Conservation (phyloP, 2,888 invertebrate genomes). For the Tetranychus truncatus region DNA sequence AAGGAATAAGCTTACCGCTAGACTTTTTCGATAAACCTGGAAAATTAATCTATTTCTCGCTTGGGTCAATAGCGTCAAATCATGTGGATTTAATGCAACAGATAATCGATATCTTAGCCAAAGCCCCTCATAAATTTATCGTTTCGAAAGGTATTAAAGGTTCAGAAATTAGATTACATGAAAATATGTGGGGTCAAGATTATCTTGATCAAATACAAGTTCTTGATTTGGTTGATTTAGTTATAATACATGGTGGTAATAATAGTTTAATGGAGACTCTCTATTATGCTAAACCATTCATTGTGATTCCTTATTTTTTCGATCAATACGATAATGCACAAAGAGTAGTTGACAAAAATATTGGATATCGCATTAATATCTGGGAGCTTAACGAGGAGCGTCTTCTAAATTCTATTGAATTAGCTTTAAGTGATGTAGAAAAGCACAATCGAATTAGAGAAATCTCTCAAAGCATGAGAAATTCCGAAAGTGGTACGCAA, state of each 20-base stretch:
- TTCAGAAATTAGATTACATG: neutral
- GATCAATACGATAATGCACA: conserved; percentile 19
- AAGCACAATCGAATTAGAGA: neutral
- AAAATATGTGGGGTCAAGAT: conserved; percentile 13
- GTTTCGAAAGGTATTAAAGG: conserved; percentile 15
- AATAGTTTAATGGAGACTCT: conserved; percentile 15
- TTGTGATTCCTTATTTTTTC: neutral
- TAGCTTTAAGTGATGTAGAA: neutral
- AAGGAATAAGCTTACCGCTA: neutral
- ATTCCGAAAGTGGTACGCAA: neutral
- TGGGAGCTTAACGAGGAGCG: neutral
- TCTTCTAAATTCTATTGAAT: neutral
- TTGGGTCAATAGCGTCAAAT: neutral
- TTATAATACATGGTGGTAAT: conserved; percentile 20
- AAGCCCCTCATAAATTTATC: conserved; percentile 14
- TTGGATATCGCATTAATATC: neutral
- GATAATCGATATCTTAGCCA: conserved; percentile 9
- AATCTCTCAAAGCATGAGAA: neutral
- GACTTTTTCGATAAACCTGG: neutral
- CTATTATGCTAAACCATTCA: neutral
- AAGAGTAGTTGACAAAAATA: neutral
- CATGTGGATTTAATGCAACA: conserved; percentile 15
- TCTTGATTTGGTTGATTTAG: conserved; percentile 14
- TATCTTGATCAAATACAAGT: conserved; percentile 13
- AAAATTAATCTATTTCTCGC: conserved; percentile 6